Percentiles rank a stretch among this genome's conserved stretches.
phyloP scores from a whole-genome alignment of 2,888 invertebrate genomes.

The Heliconius ismenius region DNA sequence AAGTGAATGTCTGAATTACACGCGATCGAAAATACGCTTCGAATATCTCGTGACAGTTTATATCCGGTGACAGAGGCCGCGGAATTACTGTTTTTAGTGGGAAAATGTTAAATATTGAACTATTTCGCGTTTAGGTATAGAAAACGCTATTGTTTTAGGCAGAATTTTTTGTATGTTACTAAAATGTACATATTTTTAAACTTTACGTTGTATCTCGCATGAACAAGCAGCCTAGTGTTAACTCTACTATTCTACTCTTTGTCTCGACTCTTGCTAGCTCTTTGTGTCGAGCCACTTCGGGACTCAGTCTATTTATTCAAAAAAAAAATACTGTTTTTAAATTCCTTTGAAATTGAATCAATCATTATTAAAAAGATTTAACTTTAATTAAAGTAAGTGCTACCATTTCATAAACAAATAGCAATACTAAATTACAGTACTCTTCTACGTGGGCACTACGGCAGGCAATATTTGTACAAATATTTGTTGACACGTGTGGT shows the following conservation, averaged over 20 bases:
- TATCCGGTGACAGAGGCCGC: constrained; percentile 21
- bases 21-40: constrained; percentile 53
- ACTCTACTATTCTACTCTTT: too few species aligned
- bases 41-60: constrained; percentile 44
- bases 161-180: too few species aligned
- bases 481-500: constrained; percentile 16
- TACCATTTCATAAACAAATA: background rate
- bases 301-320: too few species aligned
- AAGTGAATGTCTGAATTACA: constrained; percentile 63
- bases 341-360: background rate
- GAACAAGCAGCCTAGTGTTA: too few species aligned
- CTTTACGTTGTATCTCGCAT: too few species aligned
- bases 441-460: background rate
- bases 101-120: background rate
- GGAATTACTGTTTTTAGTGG: background rate
- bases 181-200: too few species aligned
- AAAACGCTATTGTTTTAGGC: too few species aligned
- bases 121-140: too few species aligned
- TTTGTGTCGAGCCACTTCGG: too few species aligned
- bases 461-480: constrained; percentile 6
- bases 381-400: background rate
- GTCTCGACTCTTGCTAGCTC: too few species aligned
- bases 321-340: too few species aligned
- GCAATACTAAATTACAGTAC: background rate
- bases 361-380: background rate